Conservation (phyloP, 1,140 invertebrate genomes). For the Cryptotermes secundus region DNA sequence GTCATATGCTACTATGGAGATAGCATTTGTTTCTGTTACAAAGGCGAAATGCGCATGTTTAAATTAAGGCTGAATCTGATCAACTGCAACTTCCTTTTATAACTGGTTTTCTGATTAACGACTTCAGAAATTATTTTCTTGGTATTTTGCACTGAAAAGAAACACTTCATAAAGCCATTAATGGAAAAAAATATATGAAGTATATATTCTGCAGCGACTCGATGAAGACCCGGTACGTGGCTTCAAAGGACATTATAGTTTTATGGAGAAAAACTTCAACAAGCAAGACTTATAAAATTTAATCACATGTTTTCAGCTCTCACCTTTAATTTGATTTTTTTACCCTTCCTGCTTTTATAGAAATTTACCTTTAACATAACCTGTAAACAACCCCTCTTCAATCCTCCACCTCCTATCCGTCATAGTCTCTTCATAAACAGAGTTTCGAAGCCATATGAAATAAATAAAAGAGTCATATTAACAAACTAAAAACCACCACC, state of each 20-base stretch:
- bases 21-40: too few relatives aligned
- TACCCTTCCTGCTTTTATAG: neutral
- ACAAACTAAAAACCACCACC: neutral
- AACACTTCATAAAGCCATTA: neutral
- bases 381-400: neutral
- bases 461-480: constrained; percentile 16
- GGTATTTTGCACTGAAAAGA: neutral
- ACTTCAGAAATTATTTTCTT: neutral
- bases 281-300: neutral
- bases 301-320: neutral
- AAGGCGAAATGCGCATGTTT: too few relatives aligned
- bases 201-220: neutral
- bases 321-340: neutral
- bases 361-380: constrained; percentile 15
- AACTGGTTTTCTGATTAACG: too few relatives aligned
- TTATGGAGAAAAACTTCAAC: neutral
- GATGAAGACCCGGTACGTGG: neutral
- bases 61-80: too few relatives aligned
- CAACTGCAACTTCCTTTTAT: too few relatives aligned
- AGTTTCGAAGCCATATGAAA: constrained; percentile 3
- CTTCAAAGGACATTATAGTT: neutral
- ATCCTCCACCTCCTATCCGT: neutral
- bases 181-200: neutral
- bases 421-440: neutral
- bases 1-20: too few relatives aligned